phyloP scores from a whole-genome alignment of 2,888 invertebrate species.

The Cephus pygmeus region DNA sequence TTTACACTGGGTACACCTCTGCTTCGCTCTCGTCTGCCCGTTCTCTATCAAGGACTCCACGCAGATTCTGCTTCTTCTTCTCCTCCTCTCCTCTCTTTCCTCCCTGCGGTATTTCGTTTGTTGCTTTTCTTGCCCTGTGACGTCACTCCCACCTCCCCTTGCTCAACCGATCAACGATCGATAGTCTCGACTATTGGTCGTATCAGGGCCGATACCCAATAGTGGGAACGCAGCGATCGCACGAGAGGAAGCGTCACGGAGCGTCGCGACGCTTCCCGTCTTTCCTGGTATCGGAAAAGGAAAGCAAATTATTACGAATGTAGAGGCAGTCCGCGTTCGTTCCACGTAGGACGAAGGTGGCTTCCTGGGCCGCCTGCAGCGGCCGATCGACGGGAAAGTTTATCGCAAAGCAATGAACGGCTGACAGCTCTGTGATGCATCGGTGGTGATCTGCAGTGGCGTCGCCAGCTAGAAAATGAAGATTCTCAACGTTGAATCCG shows the following conservation, averaged over 20 bases:
- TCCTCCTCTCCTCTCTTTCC: neutral
- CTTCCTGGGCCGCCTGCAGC: neutral
- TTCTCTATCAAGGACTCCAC: neutral
- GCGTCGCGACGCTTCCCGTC: neutral
- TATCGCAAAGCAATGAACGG: slow-evolving; percentile 51
- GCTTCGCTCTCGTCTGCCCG: neutral
- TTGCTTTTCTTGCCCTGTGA: neutral
- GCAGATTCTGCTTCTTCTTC: neutral
- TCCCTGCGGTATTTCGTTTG: neutral
- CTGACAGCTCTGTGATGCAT: slow-evolving; percentile 56
- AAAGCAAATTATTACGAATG: neutral
- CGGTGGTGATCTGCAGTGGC: slow-evolving; percentile 54
- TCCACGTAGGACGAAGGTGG: neutral
- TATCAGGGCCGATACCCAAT: neutral
- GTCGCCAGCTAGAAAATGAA: slow-evolving; percentile 29
- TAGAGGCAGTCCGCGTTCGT: neutral
- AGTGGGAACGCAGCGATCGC: neutral
- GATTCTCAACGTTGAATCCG: neutral
- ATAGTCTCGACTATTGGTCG: neutral
- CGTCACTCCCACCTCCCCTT: neutral
- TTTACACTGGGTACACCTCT: neutral
- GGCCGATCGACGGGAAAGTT: slow-evolving; percentile 40
- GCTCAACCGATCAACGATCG: neutral
- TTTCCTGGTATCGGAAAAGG: neutral
- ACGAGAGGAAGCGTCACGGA: neutral